Percentiles rank a stretch among this genome's conserved stretches.
Conservation (phyloP, 2,113 vertebrate species). For the Tupaia tana region DNA sequence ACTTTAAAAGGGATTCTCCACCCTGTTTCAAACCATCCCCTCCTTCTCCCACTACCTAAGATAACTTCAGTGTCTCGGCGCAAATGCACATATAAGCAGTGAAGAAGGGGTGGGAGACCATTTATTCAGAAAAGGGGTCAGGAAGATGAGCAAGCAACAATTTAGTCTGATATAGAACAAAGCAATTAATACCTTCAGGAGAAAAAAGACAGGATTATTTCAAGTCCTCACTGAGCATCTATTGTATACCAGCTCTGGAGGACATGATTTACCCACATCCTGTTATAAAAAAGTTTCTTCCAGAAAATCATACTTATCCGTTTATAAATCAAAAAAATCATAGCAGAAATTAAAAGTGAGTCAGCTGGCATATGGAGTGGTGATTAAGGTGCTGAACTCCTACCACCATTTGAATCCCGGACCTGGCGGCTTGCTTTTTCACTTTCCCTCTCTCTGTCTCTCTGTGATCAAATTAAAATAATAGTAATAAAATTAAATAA, state of each 20-base stretch:
- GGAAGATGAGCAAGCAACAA: neutral
- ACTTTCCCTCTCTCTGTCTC: no score
- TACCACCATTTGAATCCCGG: no score
- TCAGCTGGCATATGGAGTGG: neutral
- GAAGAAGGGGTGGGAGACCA: neutral
- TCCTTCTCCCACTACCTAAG: neutral
- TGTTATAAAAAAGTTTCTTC: neutral
- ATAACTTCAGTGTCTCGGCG: neutral
- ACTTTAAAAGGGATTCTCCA: neutral
- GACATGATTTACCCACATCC: neutral
- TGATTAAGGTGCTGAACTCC: no score
- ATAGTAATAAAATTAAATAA: no score
- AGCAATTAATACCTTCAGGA: neutral
- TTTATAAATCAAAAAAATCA: conserved; percentile 27
- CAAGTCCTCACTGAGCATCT: neutral
- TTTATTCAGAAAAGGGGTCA: neutral
- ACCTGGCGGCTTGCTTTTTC: no score
- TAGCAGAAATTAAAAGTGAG: conserved; percentile 31
- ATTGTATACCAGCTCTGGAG: neutral
- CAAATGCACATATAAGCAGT: neutral
- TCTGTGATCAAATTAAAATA: no score
- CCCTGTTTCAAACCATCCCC: neutral
- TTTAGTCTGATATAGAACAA: neutral
- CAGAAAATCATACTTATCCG: neutral
- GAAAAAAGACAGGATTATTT: neutral